Evolutionary conservation across 1,140 invertebrate species (phyloP), one percentile per base, ranked within the genome.

Genomic region (Antheraea pernyi): DNA sequence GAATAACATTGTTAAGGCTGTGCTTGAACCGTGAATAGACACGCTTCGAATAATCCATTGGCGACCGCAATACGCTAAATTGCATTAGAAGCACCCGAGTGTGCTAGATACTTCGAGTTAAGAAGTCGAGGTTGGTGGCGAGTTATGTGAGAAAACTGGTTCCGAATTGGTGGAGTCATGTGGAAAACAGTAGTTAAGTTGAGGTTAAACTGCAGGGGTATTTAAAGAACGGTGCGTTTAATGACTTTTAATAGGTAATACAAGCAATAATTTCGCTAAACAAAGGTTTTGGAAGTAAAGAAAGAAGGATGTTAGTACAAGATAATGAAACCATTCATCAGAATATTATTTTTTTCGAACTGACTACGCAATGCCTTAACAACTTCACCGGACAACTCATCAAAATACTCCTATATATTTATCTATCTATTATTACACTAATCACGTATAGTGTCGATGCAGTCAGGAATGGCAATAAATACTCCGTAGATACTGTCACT

Each of bases 41-140:
- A 42, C 46, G 16, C 16, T 53, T 53, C 16, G 13, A 9, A 2
- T 42, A 76, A 71, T 70, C 74, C 59, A 36, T 16, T 22, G 18
- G 30, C 70, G 77, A 65, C 75, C 77, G 74, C 74, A 74, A 76
- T 75, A 70, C 75, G 67, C 65, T 75, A 74, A 79, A 79, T 79
- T 74, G 72, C 73, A 74, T 79, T 76, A 78, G 62, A 46, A 63
- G 63, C 53, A 67, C 65, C 22, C 63, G 68, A 59, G 65, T 48
- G 65, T 68, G 61, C 67, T 53, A 62, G 39, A 53, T 53, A 53
- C 46, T 53, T 53, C 10, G 46, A 53, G 46, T 53, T 53, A 53
- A 16, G 46, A 53, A 53, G 46, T 10, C 64, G 39, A 65, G 64
- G 64, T 46, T 53, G n/a, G 39, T 19, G 39, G 39, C 64, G 42